phyloP scores from a whole-genome alignment of 2,797 vertebrate species.

The Sebastes trivittatus region DNA sequence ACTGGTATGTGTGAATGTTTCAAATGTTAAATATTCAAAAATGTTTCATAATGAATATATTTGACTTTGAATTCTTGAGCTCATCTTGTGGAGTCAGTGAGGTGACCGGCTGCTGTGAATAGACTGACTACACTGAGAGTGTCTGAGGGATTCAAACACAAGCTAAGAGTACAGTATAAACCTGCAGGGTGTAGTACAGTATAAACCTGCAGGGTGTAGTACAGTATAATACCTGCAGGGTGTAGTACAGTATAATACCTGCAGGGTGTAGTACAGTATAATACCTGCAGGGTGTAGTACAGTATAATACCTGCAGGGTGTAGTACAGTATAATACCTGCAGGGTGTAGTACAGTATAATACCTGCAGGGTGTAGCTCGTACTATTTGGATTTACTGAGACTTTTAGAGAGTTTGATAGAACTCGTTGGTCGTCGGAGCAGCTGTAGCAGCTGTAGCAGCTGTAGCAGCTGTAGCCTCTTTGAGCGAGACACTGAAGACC shows the following conservation, averaged over 20 bases:
- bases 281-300: too few species aligned
- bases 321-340: background rate
- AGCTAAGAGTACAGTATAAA: background rate
- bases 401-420: background rate
- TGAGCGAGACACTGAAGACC: too few species aligned
- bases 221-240: background rate
- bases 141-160: background rate
- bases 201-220: background rate
- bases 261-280: background rate
- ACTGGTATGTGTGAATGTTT: background rate
- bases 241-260: background rate
- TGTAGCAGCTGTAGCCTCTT: too few species aligned
- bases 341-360: background rate
- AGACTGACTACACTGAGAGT: background rate
- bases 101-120: background rate
- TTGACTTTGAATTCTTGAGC: background rate
- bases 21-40: background rate
- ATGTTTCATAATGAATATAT: background rate
- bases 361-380: background rate
- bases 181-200: too few species aligned
- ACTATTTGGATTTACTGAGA: background rate
- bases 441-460: too few species aligned
- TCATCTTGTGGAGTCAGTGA: background rate
- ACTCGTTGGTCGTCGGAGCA: background rate
- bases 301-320: background rate